These are phyloP conservation scores for Anser cygnoides DNA, from an alignment of 2,113 vertebrate genomes.

Conservation along the genomic window DNA sequence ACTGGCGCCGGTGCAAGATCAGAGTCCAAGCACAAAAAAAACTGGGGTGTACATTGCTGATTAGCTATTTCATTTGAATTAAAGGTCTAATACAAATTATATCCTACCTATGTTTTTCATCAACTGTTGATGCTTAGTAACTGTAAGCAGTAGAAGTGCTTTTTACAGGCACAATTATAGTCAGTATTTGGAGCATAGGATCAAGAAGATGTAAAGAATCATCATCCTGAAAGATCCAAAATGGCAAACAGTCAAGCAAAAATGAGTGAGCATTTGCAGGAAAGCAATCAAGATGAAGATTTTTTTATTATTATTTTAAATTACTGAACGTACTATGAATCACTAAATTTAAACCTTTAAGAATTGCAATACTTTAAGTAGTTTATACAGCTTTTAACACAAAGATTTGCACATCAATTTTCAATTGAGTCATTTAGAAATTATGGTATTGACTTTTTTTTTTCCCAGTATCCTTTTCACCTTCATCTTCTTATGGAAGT, in stretches of 20 bases:
- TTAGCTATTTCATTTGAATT: background rate
- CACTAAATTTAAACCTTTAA: background rate
- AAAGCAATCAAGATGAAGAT: background rate
- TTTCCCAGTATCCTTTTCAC: background rate
- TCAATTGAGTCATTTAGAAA: background rate
- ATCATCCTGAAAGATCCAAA: background rate
- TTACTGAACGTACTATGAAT: background rate
- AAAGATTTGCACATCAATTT: background rate
- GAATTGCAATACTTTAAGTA: accelerated
- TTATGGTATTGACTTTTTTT: background rate
- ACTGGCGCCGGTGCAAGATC: background rate
- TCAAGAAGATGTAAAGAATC: background rate
- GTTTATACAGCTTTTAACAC: background rate
- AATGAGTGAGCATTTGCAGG: background rate
- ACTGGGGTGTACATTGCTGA: background rate
- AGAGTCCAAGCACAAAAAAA: background rate
- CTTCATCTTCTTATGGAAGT: background rate
- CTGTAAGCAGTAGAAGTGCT: background rate
- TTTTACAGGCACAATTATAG: background rate
- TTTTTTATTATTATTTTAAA: background rate
- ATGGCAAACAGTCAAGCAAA: background rate
- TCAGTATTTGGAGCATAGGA: background rate
- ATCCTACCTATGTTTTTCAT: background rate
- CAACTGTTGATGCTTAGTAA: background rate
- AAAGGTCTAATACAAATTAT: background rate